phyloP scores from a whole-genome alignment of 2,113 vertebrate genomes.

The Macquaria ambigua region DNA sequence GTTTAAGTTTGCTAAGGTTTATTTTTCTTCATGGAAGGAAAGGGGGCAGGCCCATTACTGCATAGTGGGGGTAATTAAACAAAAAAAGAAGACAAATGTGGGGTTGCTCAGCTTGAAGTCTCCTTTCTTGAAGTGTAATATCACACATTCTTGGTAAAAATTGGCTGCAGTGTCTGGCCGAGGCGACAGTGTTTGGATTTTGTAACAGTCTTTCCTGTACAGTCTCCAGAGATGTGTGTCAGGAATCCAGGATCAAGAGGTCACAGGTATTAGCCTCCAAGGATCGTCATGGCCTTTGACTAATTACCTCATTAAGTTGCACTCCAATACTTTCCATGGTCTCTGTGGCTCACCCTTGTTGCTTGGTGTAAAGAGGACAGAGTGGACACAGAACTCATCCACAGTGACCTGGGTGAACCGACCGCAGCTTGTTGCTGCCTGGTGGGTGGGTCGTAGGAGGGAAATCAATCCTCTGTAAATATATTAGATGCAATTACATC shows the following conservation, averaged over 20 bases:
- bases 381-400: constrained; percentile 55
- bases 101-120: constrained; percentile 43
- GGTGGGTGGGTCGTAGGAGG: constrained; percentile 58
- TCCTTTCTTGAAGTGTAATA: constrained; percentile 62
- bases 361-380: constrained; percentile 59
- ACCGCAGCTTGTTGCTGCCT: constrained; percentile 66
- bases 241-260: constrained; percentile 81
- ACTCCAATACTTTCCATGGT: constrained; percentile 75
- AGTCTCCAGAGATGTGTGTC: constrained; percentile 77
- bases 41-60: constrained; percentile 52
- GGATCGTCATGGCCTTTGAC: constrained; percentile 80
- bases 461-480: constrained; percentile 82
- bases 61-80: constrained; percentile 71
- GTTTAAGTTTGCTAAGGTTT: constrained; percentile 66
- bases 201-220: constrained; percentile 46
- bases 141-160: constrained; percentile 65
- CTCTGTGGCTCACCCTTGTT: constrained; percentile 53
- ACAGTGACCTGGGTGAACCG: constrained; percentile 64
- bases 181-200: constrained; percentile 46
- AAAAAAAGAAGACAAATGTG: constrained; percentile 26
- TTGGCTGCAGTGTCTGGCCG: constrained; percentile 30
- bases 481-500: constrained; percentile 83
- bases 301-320: constrained; percentile 86
- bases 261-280: constrained; percentile 84
- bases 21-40: constrained; percentile 64